Evolutionary conservation across 2,888 invertebrate genomes (phyloP).

Genomic region (Epicampocera succincta): DNA sequence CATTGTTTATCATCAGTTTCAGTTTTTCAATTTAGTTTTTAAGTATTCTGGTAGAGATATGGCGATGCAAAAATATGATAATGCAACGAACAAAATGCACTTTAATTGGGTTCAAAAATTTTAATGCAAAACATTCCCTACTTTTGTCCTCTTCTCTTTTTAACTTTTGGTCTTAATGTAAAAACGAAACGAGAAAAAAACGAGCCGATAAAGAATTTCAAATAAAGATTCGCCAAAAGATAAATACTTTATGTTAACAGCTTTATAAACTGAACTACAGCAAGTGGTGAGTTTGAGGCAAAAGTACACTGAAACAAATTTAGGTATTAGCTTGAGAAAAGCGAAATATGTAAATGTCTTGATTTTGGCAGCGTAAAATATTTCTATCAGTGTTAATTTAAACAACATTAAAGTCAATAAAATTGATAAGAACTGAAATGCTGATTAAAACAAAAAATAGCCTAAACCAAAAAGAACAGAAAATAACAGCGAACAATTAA

Average conservation of each 20-base stretch:
- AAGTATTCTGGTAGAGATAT: conserved; percentile 50
- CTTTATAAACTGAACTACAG: conserved; percentile 75
- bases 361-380: neutral
- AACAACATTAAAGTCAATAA: conserved; percentile 73
- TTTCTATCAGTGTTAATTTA: conserved; percentile 49
- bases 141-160: neutral
- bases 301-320: conserved; percentile 55
- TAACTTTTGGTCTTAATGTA: conserved; percentile 29
- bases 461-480: conserved; percentile 15
- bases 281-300: conserved; percentile 40
- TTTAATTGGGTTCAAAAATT: conserved; percentile 80
- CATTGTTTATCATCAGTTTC: conserved; percentile 67
- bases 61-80: conserved; percentile 64
- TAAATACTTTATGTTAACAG: conserved; percentile 80
- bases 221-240: conserved; percentile 73
- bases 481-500: conserved; percentile 44
- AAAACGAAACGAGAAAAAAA: conserved; percentile 18
- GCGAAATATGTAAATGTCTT: neutral
- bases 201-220: conserved; percentile 77
- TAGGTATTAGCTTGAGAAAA: neutral
- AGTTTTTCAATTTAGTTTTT: conserved; percentile 59
- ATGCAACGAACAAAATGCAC: conserved; percentile 76
- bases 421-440: conserved; percentile 75
- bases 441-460: conserved; percentile 60
- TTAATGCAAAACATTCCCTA: conserved; percentile 74